Evolutionary conservation across 1,140 invertebrate genomes (phyloP), one percentile per base, ranked within the genome.

Genomic region (Hesperophylax magnus): DNA sequence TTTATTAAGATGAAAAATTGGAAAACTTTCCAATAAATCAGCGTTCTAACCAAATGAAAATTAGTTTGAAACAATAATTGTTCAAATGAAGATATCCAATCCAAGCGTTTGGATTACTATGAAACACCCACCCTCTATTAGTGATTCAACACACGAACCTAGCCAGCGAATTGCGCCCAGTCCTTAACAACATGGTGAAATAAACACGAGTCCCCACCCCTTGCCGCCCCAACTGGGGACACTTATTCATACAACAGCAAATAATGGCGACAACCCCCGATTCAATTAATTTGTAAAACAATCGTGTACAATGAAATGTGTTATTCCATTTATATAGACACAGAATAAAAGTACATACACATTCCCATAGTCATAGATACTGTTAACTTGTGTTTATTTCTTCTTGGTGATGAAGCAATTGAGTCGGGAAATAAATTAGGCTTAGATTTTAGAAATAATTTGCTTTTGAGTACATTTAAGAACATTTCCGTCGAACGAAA

Each of bases 141-240:
- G 52, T 53, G 53, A 82, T 82, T 82, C 81, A 77, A 39, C 24
- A 47, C 81, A 69, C 27, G 60, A 69, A 18, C 8, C 18, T 65
- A 24, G 22, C 74, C 67, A 77, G 74, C 75, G 79, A 82, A 82
- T 82, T 79, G 78, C 31, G 77, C 72, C 76, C 56, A 61, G 76
- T 67, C 76, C 69, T 78, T 63, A 78, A 60, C 58, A 78, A 67
- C 76, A 63, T 53, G 61, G 18, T 71, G 67, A 52, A 52, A 71
- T 71, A 71, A 71, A 71, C 67, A 71, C 67, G 67, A 71, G 65
- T 69, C 17, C 39, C 31, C 39, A 58, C 52, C 39, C 39, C 34
- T 47, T 72, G 69, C 39, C 39, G 39, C 9, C 39, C 39, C 9
- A 47, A 47, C 39, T 47, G 15, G 74, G 22, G 58, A 63, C 39